Evolutionary conservation across 2,888 invertebrate genomes (phyloP), one percentile per base, ranked within the genome.

Genomic region (Eupithecia centaureata): DNA sequence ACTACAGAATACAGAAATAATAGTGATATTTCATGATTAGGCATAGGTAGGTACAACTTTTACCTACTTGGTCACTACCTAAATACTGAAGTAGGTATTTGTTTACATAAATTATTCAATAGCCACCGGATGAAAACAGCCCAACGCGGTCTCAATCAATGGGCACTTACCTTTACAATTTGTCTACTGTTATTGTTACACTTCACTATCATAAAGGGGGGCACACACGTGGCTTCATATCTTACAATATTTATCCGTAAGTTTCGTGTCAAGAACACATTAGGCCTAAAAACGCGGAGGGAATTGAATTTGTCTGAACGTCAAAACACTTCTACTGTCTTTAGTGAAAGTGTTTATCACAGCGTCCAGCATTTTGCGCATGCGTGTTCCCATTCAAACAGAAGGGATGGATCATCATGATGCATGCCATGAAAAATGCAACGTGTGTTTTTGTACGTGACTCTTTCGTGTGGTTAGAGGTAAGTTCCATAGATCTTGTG

Each of bases 181-280:
- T 83, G n/a, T 81, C 75, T 73, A n/a, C n/a, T n/a, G n/a, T 77
- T 84, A 82, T 76, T 74, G 73, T 70, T 78, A 83, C 81, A 81
- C 86, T 82, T 85, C 83, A 87, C 87, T 89, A 92, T 92, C 90
- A 91, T 92, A 92, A 91, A 84, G 90, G 87, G 77, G 77, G 79
- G 77, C 86, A 85, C 78, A 86, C 87, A 87, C 83, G 79, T 80
- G 80, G 82, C 84, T 84, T 83, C 87, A 90, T 91, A 87, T 87
- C 86, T 82, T 77, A 83, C 86, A 84, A 86, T n/a, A n/a, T n/a
- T 80, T 79, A 79, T 79, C 13, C 76, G 77, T 79, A 82, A 73
- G 82, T 90, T 89, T 90, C 92, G 90, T 92, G 92, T 89, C 91
- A 91, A 88, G 88, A 90, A 84, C 88, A 88, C 92, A 92, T 92